Base-by-base conservation (phyloP, 2,113 vertebrate genomes). In the Merops nubicus region DNA sequence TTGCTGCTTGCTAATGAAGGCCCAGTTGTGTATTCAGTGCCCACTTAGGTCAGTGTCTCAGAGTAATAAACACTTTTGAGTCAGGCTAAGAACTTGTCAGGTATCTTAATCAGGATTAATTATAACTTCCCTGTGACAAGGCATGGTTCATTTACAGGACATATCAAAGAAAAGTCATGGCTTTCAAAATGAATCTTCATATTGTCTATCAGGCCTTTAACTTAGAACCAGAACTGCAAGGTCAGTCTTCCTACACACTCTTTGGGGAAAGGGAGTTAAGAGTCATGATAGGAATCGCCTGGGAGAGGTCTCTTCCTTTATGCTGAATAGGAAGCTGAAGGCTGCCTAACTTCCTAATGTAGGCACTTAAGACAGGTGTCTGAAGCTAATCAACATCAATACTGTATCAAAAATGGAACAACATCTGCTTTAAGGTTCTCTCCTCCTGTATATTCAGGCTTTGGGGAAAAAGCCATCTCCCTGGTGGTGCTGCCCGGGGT, bases 1-100 rank as follows among this genome's bases (percentile, higher is more conserved):
- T 93, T 86, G 33, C 36, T 47, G 18, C 64, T 86, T 74, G 54
- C 87, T 95, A 96, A 94, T 67, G 56, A 88, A 87, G 72, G 34
- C 26, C 54, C 20, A 29, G 36, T 53, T 59, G 12, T 48, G 60
- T 91, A 93, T 96, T 80, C 69, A 77, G 72, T 68, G 90, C 34
- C 76, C 77, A 65, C 42, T 73, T 67, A 91, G 48, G 67, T 84
- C 75, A 93, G 51, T 38, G 51, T 84, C 54, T 83, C 95, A 83
- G n/a, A n/a, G n/a, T n/a, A n/a, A n/a, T n/a, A n/a, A n/a, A n/a
- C n/a, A 0, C 45, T 38, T 68, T 59, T 65, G 63, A 92, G 22
- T 74, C 50, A 84, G 91, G 47, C 54, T 86, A 54, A 84, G 78
- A 93, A 95, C 33, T 77, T 78, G 25, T 47, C 76, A 80, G 14